phyloP scores from a whole-genome alignment of 2,888 invertebrate species.

The Parasteatoda lunata region DNA sequence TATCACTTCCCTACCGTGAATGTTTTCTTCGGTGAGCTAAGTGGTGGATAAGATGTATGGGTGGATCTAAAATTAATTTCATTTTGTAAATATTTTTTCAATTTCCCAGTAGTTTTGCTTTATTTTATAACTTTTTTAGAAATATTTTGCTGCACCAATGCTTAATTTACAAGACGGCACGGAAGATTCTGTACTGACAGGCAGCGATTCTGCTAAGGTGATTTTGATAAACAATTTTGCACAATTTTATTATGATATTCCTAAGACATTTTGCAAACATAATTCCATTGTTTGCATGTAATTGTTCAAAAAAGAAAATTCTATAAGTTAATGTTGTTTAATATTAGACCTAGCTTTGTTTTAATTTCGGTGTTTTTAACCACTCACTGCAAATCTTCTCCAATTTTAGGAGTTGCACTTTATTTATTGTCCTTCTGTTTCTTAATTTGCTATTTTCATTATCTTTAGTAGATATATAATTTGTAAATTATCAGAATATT shows the following conservation, averaged over 20 bases:
- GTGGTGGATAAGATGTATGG: conserved; percentile 12
- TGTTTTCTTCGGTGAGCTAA: conserved; percentile 22
- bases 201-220: conserved; percentile 60
- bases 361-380: neutral
- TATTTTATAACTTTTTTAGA: conserved; percentile 13
- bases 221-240: neutral
- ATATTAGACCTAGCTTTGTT: neutral
- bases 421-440: no score
- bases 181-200: conserved; percentile 61
- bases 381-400: neutral
- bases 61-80: conserved; percentile 5
- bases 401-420: neutral
- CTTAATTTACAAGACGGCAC: conserved; percentile 68
- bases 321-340: neutral
- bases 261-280: neutral
- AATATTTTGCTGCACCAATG: conserved; percentile 38
- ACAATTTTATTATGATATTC: neutral
- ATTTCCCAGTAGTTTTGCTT: neutral
- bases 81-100: neutral
- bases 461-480: no score
- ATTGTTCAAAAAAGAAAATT: neutral
- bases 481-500: no score
- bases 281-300: neutral
- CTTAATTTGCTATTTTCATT: no score
- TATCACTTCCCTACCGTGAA: conserved; percentile 32